Conservation (phyloP, 2,113 vertebrate genomes). For the Hippoglossus stenolepis region DNA sequence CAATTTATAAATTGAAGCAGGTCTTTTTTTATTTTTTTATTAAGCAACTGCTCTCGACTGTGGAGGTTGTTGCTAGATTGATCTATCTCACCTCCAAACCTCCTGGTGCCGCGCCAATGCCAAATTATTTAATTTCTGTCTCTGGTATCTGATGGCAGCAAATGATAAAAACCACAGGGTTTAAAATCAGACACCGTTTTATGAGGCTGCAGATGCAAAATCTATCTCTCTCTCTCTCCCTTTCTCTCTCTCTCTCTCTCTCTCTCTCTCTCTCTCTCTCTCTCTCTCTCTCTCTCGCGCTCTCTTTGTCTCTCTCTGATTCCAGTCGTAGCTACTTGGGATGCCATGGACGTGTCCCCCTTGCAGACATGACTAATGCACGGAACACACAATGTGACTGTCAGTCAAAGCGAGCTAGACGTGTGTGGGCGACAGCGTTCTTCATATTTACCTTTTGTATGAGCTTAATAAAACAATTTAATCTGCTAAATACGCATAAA, state of each 20-base stretch:
- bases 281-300: neutral
- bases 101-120: neutral
- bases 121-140: conserved; percentile 11
- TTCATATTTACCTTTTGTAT: conserved; percentile 61
- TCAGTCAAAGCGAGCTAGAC: conserved; percentile 58
- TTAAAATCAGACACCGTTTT: conserved; percentile 46
- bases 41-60: neutral
- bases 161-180: conserved; percentile 38
- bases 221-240: conserved; percentile 5
- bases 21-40: neutral
- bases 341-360: conserved; percentile 40
- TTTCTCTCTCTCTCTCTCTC: conserved; percentile 10
- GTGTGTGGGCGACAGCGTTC: conserved; percentile 46
- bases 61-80: neutral
- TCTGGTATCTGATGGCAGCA: conserved; percentile 18
- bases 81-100: neutral
- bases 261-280: neutral
- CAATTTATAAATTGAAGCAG: neutral
- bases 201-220: conserved; percentile 46
- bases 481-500: conserved; percentile 56
- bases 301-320: neutral
- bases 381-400: conserved; percentile 51
- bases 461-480: conserved; percentile 53
- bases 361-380: conserved; percentile 62
- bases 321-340: conserved; percentile 45